phyloP scores from a whole-genome alignment of 2,888 invertebrate species.

The Phengaris arion region DNA sequence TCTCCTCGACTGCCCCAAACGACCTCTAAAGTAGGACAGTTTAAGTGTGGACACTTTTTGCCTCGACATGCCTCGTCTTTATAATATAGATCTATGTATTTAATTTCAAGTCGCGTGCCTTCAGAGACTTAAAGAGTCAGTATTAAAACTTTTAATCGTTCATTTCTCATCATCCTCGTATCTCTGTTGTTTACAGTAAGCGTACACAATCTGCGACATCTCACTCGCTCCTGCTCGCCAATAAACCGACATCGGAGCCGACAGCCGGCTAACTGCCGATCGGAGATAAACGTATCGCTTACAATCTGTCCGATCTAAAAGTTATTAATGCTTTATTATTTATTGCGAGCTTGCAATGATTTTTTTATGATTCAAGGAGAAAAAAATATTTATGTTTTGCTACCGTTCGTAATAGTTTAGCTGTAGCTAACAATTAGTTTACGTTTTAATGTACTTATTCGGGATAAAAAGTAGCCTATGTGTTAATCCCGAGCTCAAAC shows the following conservation, averaged over 20 bases:
- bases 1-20: too few species aligned
- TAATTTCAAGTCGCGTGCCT: background rate
- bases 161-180: background rate
- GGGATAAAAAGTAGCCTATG: too few species aligned
- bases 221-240: conserved; percentile 37
- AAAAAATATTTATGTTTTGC: background rate
- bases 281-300: conserved; percentile 65
- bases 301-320: conserved; percentile 49
- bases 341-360: conserved; percentile 43
- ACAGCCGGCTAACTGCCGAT: conserved; percentile 67
- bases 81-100: background rate
- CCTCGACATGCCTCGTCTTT: too few species aligned
- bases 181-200: conserved; percentile 13
- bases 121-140: background rate
- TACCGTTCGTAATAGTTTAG: background rate
- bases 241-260: conserved; percentile 76
- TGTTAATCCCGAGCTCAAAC: too few species aligned
- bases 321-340: conserved; percentile 35
- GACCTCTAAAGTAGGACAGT: too few species aligned
- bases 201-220: conserved; percentile 24
- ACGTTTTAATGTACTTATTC: too few species aligned
- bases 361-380: background rate
- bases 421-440: background rate
- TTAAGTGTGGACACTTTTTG: too few species aligned
- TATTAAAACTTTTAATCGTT: background rate